phyloP scores from a whole-genome alignment of 2,113 vertebrate species.

The Acanthisitta chloris region DNA sequence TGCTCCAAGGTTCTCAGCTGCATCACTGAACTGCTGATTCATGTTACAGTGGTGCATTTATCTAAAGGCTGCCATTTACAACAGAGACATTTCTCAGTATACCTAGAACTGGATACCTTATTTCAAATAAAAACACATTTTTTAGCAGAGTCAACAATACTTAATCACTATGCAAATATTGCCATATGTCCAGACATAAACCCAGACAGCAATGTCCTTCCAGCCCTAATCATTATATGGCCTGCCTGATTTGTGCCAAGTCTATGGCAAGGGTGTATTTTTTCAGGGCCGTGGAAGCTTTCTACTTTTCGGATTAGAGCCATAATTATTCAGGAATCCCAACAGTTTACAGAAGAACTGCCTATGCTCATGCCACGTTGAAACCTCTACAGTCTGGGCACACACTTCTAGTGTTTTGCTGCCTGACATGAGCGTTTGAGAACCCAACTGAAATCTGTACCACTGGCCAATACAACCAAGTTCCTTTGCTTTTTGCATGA shows the following conservation, averaged over 20 bases:
- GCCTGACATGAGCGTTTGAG: not conserved
- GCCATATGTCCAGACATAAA: not conserved
- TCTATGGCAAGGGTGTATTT: not conserved
- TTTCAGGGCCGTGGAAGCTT: not conserved
- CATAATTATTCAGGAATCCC: not conserved
- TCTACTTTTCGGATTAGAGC: not conserved
- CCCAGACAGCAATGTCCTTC: not conserved
- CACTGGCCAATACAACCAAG: not conserved
- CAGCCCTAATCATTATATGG: not conserved
- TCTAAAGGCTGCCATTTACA: not conserved
- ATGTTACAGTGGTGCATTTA: not conserved
- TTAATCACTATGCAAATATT: not conserved
- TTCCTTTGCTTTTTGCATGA: not conserved
- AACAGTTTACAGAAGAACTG: not conserved
- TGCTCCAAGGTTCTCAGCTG: not conserved
- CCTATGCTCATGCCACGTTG: not conserved
- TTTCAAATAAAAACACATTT: not conserved
- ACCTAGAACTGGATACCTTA: not conserved
- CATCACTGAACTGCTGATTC: not conserved
- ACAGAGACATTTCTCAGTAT: not conserved
- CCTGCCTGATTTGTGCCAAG: not conserved
- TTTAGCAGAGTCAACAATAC: not conserved
- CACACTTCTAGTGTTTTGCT: not conserved
- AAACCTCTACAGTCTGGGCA: not conserved
- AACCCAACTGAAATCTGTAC: not conserved